Conservation (phyloP, 2,113 vertebrate genomes). For the Lophotis ruficrista region DNA sequence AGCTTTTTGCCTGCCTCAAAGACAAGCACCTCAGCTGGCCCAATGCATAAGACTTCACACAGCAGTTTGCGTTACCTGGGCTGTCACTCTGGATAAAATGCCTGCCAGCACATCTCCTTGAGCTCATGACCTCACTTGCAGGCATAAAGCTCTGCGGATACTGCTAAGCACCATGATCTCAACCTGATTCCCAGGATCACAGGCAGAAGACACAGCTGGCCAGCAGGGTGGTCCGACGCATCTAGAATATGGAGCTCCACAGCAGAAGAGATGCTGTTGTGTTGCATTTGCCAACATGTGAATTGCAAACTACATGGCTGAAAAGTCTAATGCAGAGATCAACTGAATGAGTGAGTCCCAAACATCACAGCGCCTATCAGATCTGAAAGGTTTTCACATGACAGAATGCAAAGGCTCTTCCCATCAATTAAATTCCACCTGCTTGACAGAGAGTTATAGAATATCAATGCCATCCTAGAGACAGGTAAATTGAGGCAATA, state of each 20-base stretch:
- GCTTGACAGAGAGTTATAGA: neutral
- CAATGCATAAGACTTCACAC: neutral
- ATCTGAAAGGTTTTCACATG: neutral
- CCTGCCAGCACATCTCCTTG: neutral
- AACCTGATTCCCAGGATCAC: neutral
- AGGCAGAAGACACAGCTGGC: neutral
- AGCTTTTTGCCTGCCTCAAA: neutral
- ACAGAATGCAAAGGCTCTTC: neutral
- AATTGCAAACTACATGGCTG: neutral
- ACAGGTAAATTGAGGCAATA: neutral
- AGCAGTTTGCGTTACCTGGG: neutral
- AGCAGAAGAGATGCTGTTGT: neutral
- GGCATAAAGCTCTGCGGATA: neutral
- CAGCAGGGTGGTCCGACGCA: neutral
- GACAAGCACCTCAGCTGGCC: neutral
- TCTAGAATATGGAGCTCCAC: neutral
- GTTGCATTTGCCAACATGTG: neutral
- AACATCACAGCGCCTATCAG: neutral
- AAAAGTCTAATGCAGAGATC: neutral
- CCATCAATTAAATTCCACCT: neutral
- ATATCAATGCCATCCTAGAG: neutral
- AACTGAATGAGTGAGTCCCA: fast-evolving
- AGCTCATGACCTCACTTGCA: neutral
- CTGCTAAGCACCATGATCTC: neutral
- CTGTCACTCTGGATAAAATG: neutral